A percentile compares a stretch with the other conserved stretches of the same genome.
These are phyloP conservation scores for Cotesia chilonis DNA, from an alignment of 1,140 invertebrate genomes.

Conservation along the genomic window DNA sequence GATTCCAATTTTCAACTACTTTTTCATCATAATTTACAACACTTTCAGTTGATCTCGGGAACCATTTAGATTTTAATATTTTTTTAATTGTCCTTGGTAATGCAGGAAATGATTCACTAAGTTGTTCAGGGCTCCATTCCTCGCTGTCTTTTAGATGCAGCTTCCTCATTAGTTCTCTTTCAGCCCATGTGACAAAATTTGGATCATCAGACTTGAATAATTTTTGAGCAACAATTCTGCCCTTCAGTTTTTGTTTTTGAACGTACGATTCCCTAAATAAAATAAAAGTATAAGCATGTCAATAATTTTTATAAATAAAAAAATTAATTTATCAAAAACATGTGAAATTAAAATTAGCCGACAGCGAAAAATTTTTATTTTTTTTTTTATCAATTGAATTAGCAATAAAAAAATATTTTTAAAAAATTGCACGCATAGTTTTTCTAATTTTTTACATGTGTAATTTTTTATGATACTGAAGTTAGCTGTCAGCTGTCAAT, in stretches of 20 bases:
- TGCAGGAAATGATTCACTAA: constrained; percentile 83
- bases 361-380: too few relatives aligned
- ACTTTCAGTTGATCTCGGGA: constrained; percentile 65
- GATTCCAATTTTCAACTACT: constrained; percentile 75
- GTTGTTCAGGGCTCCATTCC: constrained; percentile 76
- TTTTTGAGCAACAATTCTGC: constrained; percentile 74
- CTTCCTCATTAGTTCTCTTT: constrained; percentile 82
- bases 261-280: constrained; percentile 51
- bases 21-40: constrained; percentile 72
- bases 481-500: too few relatives aligned
- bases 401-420: too few relatives aligned
- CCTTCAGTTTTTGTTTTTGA: constrained; percentile 64
- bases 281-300: too few relatives aligned
- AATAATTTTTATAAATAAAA: too few relatives aligned
- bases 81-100: constrained; percentile 70
- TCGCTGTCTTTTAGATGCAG: constrained; percentile 74
- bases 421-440: too few relatives aligned
- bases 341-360: too few relatives aligned
- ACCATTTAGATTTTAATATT: constrained; percentile 72
- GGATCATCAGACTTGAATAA: constrained; percentile 77
- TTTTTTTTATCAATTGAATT: too few relatives aligned
- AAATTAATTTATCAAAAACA: too few relatives aligned
- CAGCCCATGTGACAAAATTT: constrained; percentile 82
- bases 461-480: too few relatives aligned
- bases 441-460: too few relatives aligned